Base-by-base conservation (phyloP, 2,888 invertebrate species). In the Dromius quadrimaculatus region DNA sequence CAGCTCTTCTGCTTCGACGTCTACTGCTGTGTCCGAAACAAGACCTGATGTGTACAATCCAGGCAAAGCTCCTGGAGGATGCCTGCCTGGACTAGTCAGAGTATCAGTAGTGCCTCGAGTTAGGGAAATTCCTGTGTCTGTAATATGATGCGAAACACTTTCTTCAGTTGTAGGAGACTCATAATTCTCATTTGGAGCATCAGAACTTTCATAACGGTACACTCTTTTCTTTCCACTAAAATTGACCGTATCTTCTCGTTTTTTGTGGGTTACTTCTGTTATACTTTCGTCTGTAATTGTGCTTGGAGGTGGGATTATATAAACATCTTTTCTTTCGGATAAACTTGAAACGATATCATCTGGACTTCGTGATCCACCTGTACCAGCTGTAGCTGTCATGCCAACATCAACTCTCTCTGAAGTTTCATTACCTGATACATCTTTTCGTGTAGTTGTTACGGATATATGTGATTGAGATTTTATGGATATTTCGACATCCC, bases 41-140 rank as follows among this genome's bases (percentile, higher is more conserved):
- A 83, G 82, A 15, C 82, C 83, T 2, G 83, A 82, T 0, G 83
- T 82, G 76, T 81, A 81, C 17, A 81, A 76, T 8, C 82, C 82
- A 17, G 80, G 79, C 17, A 81, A 74, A 19, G 78, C 76, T 47
- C 78, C 81, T 15, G 79, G 78, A n/a, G 80, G 78, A 66, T 81
- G 81, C 50, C 79, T 77, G 8, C 80, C 79, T 6, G 83, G 80
- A 74, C 84, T 84, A 1, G 84, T 84, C 50, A 81, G 76, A 2
- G 82, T 82, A 61, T 83, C 84, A 17, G 85, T 84, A 15, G 80
- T 83, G 11, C 84, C 85, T 72, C 85, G 77, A 0, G 86, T 86
- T 61, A 86, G 74, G 43, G 85, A 85, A 71, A 86, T 87, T 3
- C 86, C 86, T 5, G 86, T 87, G 76, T 87, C 86, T 6, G 85